phyloP scores from a whole-genome alignment of 2,113 vertebrate genomes.

The Azemiops feae region DNA sequence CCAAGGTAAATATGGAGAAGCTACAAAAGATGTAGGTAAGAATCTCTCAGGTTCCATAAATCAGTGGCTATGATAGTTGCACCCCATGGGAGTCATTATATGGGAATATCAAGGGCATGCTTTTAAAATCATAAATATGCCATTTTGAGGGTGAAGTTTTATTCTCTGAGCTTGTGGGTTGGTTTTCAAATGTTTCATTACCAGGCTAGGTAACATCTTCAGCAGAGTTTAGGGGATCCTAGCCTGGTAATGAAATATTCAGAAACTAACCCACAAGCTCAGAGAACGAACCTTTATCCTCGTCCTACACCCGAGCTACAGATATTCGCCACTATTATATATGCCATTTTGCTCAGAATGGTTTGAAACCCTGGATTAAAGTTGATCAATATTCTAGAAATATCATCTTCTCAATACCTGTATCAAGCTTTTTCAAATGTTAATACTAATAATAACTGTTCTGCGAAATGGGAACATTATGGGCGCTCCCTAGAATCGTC shows the following conservation, averaged over 20 bases:
- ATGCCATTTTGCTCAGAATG: not conserved
- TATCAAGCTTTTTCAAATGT: not conserved
- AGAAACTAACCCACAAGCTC: too few species aligned
- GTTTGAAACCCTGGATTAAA: not conserved
- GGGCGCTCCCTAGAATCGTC: not conserved
- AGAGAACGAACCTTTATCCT: too few species aligned
- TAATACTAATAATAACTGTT: not conserved
- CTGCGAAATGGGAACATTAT: not conserved
- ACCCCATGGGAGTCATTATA: not conserved
- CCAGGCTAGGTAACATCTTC: too few species aligned
- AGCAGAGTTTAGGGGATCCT: too few species aligned
- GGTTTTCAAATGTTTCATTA: too few species aligned
- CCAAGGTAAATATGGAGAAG: not conserved
- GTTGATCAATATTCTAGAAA: not conserved
- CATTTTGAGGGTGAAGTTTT: not conserved
- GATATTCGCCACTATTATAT: not conserved
- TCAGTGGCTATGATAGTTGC: not conserved
- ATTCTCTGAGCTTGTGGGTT: too few species aligned
- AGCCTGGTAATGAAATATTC: too few species aligned
- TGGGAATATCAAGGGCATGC: not conserved
- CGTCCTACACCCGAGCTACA: too few species aligned
- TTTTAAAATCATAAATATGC: not conserved
- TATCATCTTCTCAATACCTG: not conserved
- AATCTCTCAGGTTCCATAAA: not conserved
- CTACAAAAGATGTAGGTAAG: not conserved